A percentile compares a stretch with the other conserved stretches of the same genome.
phyloP scores from a whole-genome alignment of 2,888 invertebrate species.

The Pterostichus madidus region DNA sequence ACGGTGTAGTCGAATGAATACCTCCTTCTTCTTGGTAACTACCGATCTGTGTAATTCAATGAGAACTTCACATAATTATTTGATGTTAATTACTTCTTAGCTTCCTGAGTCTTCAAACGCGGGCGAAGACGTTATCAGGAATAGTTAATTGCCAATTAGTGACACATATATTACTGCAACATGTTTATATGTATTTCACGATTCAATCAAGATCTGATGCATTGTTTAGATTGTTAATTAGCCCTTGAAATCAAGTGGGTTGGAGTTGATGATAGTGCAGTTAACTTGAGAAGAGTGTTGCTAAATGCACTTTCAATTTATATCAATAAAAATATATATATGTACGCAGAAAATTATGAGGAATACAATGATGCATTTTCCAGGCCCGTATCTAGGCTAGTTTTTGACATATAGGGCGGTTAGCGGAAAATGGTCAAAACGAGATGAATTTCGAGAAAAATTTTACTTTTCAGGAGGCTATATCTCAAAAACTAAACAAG shows the following conservation, averaged over 20 bases:
- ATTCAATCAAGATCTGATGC: conserved; percentile 36
- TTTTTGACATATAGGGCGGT: too few relatives aligned
- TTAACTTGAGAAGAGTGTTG: too few relatives aligned
- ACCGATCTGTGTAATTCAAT: conserved; percentile 33
- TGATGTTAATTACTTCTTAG: conserved; percentile 37
- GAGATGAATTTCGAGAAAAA: too few relatives aligned
- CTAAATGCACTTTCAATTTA: too few relatives aligned
- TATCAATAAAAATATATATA: too few relatives aligned
- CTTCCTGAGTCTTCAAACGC: conserved; percentile 5
- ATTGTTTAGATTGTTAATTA: conserved; percentile 39
- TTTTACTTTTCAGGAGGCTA: too few relatives aligned
- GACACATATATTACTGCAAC: conserved; percentile 42
- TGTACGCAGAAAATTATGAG: too few relatives aligned
- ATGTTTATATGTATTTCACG: conserved; percentile 34
- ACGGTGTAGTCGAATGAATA: not conserved
- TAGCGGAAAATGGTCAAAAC: too few relatives aligned
- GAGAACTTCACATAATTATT: conserved; percentile 12
- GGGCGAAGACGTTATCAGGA: not conserved
- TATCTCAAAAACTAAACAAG: too few relatives aligned
- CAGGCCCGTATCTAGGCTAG: too few relatives aligned
- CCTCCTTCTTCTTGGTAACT: not conserved
- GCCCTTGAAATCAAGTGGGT: conserved; percentile 6
- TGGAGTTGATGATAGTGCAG: conserved; percentile 16
- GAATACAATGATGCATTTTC: too few relatives aligned
- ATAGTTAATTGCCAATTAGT: conserved; percentile 44